Evolutionary conservation across 2,888 invertebrate genomes (phyloP).

Genomic region (Bombylius discolor): DNA sequence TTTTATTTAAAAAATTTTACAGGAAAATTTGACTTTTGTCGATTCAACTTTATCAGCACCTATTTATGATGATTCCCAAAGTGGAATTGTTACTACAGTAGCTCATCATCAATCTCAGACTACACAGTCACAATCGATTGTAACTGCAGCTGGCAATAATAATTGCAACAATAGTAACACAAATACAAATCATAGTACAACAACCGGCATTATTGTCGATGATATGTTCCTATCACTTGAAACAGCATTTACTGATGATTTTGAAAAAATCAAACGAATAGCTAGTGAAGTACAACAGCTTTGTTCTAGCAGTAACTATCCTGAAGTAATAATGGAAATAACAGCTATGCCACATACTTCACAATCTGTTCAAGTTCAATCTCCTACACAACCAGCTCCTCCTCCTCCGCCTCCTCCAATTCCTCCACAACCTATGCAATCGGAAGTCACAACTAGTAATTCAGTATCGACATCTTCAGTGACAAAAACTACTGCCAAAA

Average conservation of each 20-base stretch:
- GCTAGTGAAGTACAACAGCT: conserved; percentile 67
- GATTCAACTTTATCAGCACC: conserved; percentile 33
- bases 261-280: conserved; percentile 72
- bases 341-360: conserved; percentile 32
- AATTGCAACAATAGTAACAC: conserved; percentile 13
- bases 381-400: conserved; percentile 30
- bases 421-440: conserved; percentile 40
- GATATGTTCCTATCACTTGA: conserved; percentile 38
- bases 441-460: conserved; percentile 45
- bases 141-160: conserved; percentile 13
- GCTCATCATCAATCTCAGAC: conserved; percentile 14
- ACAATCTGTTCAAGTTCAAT: conserved; percentile 25
- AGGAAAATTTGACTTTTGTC: conserved; percentile 32
- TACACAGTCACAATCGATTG: conserved; percentile 10
- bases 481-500: conserved; percentile 50
- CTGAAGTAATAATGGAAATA: conserved; percentile 34
- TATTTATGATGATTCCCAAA: conserved; percentile 33
- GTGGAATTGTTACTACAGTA: not conserved
- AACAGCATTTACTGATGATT: conserved; percentile 54
- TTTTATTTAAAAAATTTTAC: not conserved
- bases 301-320: conserved; percentile 41
- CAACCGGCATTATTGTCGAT: conserved; percentile 32
- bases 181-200: conserved; percentile 9
- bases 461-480: conserved; percentile 38
- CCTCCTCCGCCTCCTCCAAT: conserved; percentile 22